A percentile compares a stretch with the other conserved stretches of the same genome.
Conservation (phyloP, 2,888 invertebrate species). For the Amphimallon solstitiale region DNA sequence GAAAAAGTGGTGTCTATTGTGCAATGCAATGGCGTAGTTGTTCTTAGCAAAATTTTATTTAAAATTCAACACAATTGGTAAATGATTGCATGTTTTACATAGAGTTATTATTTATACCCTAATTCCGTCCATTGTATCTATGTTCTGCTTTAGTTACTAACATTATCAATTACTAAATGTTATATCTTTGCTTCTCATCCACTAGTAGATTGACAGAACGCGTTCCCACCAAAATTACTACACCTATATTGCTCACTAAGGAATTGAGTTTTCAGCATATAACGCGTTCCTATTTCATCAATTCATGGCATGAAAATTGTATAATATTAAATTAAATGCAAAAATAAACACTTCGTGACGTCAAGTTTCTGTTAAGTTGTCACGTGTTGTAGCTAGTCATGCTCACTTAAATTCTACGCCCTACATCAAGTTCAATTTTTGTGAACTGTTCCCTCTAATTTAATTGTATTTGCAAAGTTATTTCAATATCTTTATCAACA, state of each 20-base stretch:
- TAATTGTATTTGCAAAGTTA: background rate
- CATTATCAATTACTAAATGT: conserved; percentile 9
- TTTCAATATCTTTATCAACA: background rate
- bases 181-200: conserved; percentile 1
- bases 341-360: conserved; percentile 19
- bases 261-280: background rate
- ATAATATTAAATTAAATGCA: background rate
- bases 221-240: conserved; percentile 24
- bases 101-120: background rate
- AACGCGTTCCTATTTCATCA: background rate
- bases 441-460: conserved; percentile 1
- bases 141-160: too few species aligned
- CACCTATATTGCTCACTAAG: background rate
- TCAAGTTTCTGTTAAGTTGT: conserved; percentile 30
- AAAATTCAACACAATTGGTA: background rate
- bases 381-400: conserved; percentile 34
- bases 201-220: conserved; percentile 11
- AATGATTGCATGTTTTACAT: background rate
- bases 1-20: conserved; percentile 45
- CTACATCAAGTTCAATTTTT: conserved; percentile 22
- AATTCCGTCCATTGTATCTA: too few species aligned
- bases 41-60: conserved; percentile 19
- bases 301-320: background rate
- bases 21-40: conserved; percentile 51
- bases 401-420: conserved; percentile 35